phyloP scores from a whole-genome alignment of 1,140 invertebrate species.

The Drosophila nasuta region DNA sequence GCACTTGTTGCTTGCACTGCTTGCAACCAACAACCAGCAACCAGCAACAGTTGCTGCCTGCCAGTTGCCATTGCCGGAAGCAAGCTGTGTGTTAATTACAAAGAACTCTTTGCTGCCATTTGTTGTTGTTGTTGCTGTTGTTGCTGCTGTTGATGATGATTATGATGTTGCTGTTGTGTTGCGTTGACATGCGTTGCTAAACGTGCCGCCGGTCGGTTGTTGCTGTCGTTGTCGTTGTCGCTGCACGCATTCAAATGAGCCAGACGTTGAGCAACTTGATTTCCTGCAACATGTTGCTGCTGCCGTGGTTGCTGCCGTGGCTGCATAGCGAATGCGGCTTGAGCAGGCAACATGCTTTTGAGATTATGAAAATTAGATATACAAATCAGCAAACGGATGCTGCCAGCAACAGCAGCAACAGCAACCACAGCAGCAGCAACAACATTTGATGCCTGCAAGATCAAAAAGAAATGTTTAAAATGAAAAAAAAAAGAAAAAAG shows the following conservation, averaged over 20 bases:
- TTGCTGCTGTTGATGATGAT: slow-evolving; percentile 47
- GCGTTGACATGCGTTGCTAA: slow-evolving; percentile 82
- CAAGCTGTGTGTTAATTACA: slow-evolving; percentile 81
- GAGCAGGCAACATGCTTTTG: slow-evolving; percentile 52
- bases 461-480: slow-evolving; percentile 44
- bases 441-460: slow-evolving; percentile 68
- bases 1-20: slow-evolving; percentile 59
- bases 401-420: slow-evolving; percentile 57
- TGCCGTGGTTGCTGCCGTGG: slow-evolving; percentile 58
- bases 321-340: slow-evolving; percentile 52
- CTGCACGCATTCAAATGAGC: slow-evolving; percentile 74
- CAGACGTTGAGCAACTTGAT: slow-evolving; percentile 68
- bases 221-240: slow-evolving; percentile 17
- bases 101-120: slow-evolving; percentile 48
- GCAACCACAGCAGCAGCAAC: slow-evolving; percentile 53
- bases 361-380: slow-evolving; percentile 84
- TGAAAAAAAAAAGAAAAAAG: not conserved
- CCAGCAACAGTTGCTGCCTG: slow-evolving; percentile 18
- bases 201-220: slow-evolving; percentile 70
- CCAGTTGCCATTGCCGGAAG: slow-evolving; percentile 64
- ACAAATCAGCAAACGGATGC: slow-evolving; percentile 84
- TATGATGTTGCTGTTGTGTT: slow-evolving; percentile 61
- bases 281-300: slow-evolving; percentile 70
- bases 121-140: slow-evolving; percentile 43
- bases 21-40: slow-evolving; percentile 3